Evolutionary conservation across 1,140 invertebrate genomes (phyloP).

Genomic region (Archivesica marissinica): DNA sequence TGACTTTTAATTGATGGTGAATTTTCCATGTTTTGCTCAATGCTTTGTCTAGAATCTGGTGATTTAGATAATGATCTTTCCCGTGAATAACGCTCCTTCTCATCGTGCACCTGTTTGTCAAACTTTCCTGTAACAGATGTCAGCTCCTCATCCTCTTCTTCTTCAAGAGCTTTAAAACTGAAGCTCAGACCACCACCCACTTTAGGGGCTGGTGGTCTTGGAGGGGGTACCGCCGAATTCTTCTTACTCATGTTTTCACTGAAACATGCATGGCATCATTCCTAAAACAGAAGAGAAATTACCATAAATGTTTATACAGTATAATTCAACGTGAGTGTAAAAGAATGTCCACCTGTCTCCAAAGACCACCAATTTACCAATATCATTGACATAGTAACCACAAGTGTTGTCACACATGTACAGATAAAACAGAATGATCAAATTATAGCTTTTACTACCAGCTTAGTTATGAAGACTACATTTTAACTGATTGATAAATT

Average conservation of each 20-base stretch:
- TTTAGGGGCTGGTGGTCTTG: slow-evolving; percentile 66
- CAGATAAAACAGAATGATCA: no score
- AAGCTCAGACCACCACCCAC: slow-evolving; percentile 63
- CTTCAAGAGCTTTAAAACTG: slow-evolving; percentile 78
- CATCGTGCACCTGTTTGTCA: slow-evolving; percentile 69
- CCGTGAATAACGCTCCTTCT: slow-evolving; percentile 20
- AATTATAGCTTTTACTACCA: no score
- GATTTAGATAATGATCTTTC: slow-evolving; percentile 47
- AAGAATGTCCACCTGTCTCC: no score
- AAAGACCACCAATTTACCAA: no score
- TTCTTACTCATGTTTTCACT: slow-evolving; percentile 53
- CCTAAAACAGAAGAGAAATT: no score
- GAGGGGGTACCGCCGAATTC: slow-evolving; percentile 58
- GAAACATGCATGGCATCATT: no score
- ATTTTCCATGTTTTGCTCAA: slow-evolving; percentile 27
- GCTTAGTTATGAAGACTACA: no score
- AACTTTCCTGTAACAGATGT: slow-evolving; percentile 74
- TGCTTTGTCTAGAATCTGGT: background rate
- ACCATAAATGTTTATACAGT: no score
- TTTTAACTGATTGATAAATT: no score
- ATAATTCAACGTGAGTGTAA: no score
- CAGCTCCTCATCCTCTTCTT: slow-evolving; percentile 77
- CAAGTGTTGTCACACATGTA: no score
- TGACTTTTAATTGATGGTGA: slow-evolving; percentile 65
- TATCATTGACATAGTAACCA: no score